These are phyloP conservation scores for Fabriciana adippe DNA, from an alignment of 2,888 invertebrate genomes.

Conservation along the genomic window DNA sequence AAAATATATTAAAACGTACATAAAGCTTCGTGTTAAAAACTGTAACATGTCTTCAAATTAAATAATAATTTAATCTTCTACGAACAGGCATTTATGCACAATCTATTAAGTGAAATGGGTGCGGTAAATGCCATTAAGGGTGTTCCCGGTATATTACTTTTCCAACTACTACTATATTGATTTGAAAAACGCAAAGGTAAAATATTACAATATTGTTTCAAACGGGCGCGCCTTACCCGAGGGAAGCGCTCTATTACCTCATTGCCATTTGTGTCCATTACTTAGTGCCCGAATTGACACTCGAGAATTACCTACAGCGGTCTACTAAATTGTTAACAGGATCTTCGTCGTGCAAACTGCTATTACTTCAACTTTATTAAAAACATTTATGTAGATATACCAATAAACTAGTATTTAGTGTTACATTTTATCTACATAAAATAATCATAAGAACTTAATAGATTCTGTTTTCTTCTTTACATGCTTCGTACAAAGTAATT, in stretches of 20 bases:
- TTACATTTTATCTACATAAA: no score
- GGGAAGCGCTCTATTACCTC: conserved; percentile 68
- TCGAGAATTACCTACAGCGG: conserved; percentile 43
- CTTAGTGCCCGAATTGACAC: conserved; percentile 50
- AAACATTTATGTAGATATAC: conserved; percentile 5
- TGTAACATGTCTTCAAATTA: neutral
- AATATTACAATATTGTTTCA: conserved; percentile 26
- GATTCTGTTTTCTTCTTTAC: no score
- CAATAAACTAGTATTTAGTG: no score
- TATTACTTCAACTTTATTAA: no score
- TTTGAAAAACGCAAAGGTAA: conserved; percentile 46
- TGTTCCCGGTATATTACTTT: conserved; percentile 22
- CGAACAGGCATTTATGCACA: neutral
- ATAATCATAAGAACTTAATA: no score
- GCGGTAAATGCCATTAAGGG: conserved; percentile 25
- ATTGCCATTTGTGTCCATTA: conserved; percentile 57
- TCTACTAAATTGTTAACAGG: conserved; percentile 37
- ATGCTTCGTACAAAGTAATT: no score
- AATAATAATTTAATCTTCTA: neutral
- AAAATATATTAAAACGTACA: no score
- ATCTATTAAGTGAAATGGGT: conserved; percentile 19
- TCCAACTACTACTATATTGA: conserved; percentile 21
- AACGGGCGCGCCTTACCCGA: conserved; percentile 45
- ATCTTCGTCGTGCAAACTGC: conserved; percentile 5
- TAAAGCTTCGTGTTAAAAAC: neutral